Percentiles rank a stretch among this genome's conserved stretches.
These are phyloP conservation scores for Lepidocolaptes lacrymiger DNA, from an alignment of 2,797 vertebrate species.

Conservation along the genomic window DNA sequence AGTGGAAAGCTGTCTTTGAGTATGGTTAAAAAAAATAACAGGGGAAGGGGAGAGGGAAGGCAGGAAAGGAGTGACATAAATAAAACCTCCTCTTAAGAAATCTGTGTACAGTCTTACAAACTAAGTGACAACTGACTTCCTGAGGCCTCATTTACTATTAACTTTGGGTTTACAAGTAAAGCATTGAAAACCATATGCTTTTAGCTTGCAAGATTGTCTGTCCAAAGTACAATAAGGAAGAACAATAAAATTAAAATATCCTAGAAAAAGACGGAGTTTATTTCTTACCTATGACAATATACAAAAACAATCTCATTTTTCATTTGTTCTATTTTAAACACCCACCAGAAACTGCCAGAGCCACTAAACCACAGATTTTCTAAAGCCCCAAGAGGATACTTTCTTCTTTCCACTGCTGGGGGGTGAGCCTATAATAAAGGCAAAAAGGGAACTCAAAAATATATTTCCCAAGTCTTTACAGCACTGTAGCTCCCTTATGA, in stretches of 20 bases:
- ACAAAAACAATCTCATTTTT: not conserved
- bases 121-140: not conserved
- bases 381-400: not conserved
- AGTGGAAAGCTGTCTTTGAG: not conserved
- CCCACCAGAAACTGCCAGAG: not conserved
- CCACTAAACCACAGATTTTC: not conserved
- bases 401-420: not conserved
- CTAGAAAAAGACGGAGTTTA: rapidly evolving
- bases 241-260: not conserved
- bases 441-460: not conserved
- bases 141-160: not conserved
- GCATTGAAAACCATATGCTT: not conserved
- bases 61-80: not conserved
- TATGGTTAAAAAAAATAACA: not conserved
- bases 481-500: rapidly evolving
- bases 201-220: not conserved
- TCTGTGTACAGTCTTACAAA: not conserved
- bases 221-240: not conserved
- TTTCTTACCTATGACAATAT: not conserved
- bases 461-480: not conserved
- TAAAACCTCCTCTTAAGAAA: not conserved
- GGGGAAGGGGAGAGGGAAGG: not conserved
- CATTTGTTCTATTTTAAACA: not conserved
- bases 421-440: not conserved
- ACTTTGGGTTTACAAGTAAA: not conserved